Evolutionary conservation across 2,797 vertebrate genomes (phyloP), one percentile per base, ranked within the genome.

Genomic region (Chiroxiphia lanceolata): DNA sequence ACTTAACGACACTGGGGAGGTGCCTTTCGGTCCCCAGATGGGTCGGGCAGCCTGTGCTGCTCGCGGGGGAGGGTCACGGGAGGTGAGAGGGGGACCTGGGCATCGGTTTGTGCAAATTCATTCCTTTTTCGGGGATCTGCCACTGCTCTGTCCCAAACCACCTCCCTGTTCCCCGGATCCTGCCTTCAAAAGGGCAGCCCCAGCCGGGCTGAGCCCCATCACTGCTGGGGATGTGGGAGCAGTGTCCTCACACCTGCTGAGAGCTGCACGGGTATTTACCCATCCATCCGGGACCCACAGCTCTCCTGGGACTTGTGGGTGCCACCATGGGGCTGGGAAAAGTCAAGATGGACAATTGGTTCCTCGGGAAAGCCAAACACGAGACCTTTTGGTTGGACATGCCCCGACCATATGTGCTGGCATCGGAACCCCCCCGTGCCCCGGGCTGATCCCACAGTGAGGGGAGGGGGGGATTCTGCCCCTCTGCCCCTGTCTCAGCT

Each of bases 61-160:
- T 17, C 0, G 2, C 56, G 51, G 1, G 19, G 0, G 4, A 34
- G 57, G 6, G 50, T 87, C 51, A 14, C 0, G 0, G 4, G 10
- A 38, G n/a, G 34, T 1, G 2, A 68, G 36, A 27, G 0, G 2
- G 15, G 64, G 23, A 65, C 5, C 29, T 34, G 68, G 44, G 6
- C 0, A 0, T 15, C 1, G 1, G 3, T 61, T 48, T 51, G 51
- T 31, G 59, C 8, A 22, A 34, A 48, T 54, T 60, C 7, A 6
- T 44, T 65, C 20, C 1, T 25, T 78, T 81, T 33, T 21, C 34
- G 34, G n/a, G 51, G 44, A 36, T 54, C 31, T 76, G 53, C 7
- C 8, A 1, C 3, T 10, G 65, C 22, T 75, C 31, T 69, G 64
- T 11, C 40, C 36, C 51, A 65, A 38, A 54, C 64, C 68, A 38